Evolutionary conservation across 2,888 invertebrate species (phyloP), one percentile per base, ranked within the genome.

Genomic region (Cryptocephalus moraei): DNA sequence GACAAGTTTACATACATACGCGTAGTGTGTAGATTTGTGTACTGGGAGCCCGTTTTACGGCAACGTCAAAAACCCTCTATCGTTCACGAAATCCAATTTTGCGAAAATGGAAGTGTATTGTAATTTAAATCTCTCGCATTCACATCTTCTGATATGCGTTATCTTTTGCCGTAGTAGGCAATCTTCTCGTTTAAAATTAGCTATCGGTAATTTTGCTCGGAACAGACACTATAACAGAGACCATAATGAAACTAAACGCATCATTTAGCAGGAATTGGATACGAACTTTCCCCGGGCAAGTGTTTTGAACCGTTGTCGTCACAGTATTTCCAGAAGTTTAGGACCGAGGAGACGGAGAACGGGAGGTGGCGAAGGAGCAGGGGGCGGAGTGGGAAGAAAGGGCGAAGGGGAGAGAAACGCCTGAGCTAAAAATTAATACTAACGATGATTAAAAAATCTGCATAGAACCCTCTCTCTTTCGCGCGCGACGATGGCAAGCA

Each of bases 401-500:
- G 44, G 48, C 48, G 22, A 22, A 49, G 43, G 46, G 50, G 47
- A 44, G 14, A 45, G 38, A 22, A 53, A 55, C 52, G 55, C 56
- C 56, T 52, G 54, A 56, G 55, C 56, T 47, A 55, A 58, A 60
- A 58, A 60, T 60, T 61, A 59, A 60, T 61, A 59, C 60, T 58
- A 59, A 60, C 58, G 58, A 58, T 60, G 59, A 61, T 61, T 61
- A 60, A 61, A 61, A 61, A 61, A 61, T 60, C 58, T 60, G 57
- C 60, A 60, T 60, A 56, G 51, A 51, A 48, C 56, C 60, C 56
- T 51, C 55, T 22, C 22, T 22, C 22, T n/a, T n/a, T 22, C 51
- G 47, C 50, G 50, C 49, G 50, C 41, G 46, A 43, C 44, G 12
- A 12, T 11, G 45, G 47, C 48, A 49, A 53, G 53, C 52, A 55